phyloP scores from a whole-genome alignment of 1,140 invertebrate species.

The Brachionus sp. region DNA sequence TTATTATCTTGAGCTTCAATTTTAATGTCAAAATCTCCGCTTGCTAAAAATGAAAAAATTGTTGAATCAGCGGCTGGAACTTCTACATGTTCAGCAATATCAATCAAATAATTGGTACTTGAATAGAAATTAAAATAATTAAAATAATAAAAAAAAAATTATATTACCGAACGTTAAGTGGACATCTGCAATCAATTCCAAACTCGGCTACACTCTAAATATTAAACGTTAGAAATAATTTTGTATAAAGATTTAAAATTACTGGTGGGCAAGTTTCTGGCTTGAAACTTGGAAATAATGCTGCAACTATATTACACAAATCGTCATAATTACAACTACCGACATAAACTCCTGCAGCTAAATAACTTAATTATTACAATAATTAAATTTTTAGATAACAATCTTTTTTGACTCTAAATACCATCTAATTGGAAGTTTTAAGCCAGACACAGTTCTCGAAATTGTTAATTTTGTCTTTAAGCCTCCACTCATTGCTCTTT shows the following conservation, averaged over 20 bases:
- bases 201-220: background rate
- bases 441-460: constrained; percentile 16
- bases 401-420: background rate
- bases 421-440: constrained; percentile 44
- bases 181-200: constrained; percentile 31
- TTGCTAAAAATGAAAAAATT: constrained; percentile 36
- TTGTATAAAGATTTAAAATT: background rate
- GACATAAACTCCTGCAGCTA: constrained; percentile 31
- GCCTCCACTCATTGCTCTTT: constrained; percentile 13
- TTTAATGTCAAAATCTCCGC: constrained; percentile 37
- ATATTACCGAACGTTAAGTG: constrained; percentile 14
- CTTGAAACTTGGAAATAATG: constrained; percentile 29
- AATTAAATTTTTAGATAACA: background rate
- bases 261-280: constrained; percentile 18
- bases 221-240: background rate
- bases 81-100: constrained; percentile 18
- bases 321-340: constrained; percentile 39
- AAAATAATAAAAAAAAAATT: background rate
- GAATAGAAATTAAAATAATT: background rate
- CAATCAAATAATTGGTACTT: background rate
- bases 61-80: constrained; percentile 21
- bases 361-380: background rate
- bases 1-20: constrained; percentile 26
- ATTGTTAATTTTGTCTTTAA: background rate
- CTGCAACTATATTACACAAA: constrained; percentile 15